Conservation (phyloP, 2,113 vertebrate species). For the Tupaia tana region DNA sequence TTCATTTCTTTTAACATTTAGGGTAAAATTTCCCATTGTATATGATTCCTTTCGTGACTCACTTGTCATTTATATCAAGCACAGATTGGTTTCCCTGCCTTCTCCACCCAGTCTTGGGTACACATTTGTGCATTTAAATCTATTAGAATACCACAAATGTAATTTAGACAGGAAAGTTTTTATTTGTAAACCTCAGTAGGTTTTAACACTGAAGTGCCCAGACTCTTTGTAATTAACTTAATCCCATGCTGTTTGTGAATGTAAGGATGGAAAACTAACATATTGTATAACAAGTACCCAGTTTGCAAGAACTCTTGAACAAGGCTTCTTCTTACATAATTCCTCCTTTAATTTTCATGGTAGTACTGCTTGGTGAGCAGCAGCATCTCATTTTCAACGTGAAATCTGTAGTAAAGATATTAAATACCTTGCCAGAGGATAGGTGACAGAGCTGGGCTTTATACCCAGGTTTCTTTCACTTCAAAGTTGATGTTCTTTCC, state of each 20-base stretch:
- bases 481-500: background rate
- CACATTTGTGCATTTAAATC: background rate
- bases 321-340: background rate
- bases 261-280: background rate
- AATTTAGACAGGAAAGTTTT: constrained; percentile 46
- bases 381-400: background rate
- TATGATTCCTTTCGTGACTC: background rate
- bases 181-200: constrained; percentile 18
- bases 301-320: background rate
- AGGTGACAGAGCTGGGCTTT: background rate
- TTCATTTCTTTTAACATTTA: background rate
- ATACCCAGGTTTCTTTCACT: background rate
- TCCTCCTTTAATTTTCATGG: constrained; percentile 26
- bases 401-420: background rate
- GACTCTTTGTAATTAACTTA: background rate
- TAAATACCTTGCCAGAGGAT: background rate
- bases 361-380: background rate
- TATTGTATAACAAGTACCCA: background rate
- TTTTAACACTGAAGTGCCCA: constrained; percentile 21
- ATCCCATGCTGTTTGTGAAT: background rate
- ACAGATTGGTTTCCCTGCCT: background rate
- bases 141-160: constrained; percentile 4
- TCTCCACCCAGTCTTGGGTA: background rate
- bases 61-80: constrained; percentile 26
- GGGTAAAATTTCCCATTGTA: background rate